These are phyloP conservation scores for Poicephalus gulielmi DNA, from an alignment of 2,113 vertebrate species.

Conservation along the genomic window DNA sequence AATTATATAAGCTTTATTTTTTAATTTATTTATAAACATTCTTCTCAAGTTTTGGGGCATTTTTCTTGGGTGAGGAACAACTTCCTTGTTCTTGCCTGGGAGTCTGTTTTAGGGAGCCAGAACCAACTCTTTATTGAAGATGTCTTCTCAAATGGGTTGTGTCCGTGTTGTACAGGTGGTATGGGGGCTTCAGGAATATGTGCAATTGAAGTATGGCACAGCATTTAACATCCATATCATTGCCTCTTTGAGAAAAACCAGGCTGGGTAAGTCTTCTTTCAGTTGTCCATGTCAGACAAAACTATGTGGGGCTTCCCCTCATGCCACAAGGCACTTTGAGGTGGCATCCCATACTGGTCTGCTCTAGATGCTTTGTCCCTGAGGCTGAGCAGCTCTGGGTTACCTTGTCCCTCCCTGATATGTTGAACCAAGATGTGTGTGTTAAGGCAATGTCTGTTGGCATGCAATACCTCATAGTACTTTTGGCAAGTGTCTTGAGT, in stretches of 20 bases:
- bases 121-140: background rate
- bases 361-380: background rate
- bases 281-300: background rate
- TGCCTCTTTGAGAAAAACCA: background rate
- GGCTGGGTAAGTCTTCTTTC: too few species aligned
- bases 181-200: background rate
- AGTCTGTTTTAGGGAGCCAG: background rate
- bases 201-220: too few species aligned
- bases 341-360: background rate
- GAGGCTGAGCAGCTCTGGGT: background rate
- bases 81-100: too few species aligned
- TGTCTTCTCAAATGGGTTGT: fast-evolving
- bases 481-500: too few species aligned
- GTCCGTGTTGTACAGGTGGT: fast-evolving
- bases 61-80: background rate
- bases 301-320: background rate
- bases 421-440: fast-evolving
- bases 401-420: background rate
- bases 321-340: too few species aligned
- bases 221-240: background rate
- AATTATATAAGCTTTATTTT: background rate
- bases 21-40: background rate
- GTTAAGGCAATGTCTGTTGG: fast-evolving
- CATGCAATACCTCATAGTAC: fast-evolving
- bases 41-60: background rate